Conservation (phyloP, 2,113 vertebrate species). For the Uropsilus gracilis region DNA sequence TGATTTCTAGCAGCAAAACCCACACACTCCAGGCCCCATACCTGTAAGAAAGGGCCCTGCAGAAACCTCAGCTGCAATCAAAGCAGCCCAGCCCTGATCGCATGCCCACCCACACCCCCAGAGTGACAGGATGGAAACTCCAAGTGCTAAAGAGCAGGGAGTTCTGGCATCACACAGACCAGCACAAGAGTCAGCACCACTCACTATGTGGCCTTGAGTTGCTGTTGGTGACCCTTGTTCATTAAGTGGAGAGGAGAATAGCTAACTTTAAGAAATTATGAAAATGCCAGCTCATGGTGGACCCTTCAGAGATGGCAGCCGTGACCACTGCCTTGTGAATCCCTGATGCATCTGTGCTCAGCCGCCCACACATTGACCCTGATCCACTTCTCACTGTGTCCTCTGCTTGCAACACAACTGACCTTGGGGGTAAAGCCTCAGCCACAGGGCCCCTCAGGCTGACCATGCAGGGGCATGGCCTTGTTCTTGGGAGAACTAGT, state of each 20-base stretch:
- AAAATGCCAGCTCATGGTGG: not conserved
- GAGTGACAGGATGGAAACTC: not conserved
- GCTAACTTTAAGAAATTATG: not conserved
- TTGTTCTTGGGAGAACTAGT: not conserved
- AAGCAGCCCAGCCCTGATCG: not conserved
- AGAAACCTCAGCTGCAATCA: not conserved
- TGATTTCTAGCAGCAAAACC: not conserved
- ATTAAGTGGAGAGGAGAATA: constrained; percentile 8
- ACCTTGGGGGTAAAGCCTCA: not conserved
- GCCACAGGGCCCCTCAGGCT: not conserved
- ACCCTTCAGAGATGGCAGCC: not conserved
- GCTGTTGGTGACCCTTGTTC: not conserved
- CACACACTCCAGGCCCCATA: not conserved
- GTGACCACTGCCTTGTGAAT: not conserved
- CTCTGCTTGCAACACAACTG: not conserved
- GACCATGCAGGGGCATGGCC: not conserved
- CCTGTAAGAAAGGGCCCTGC: not conserved
- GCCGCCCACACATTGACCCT: not conserved
- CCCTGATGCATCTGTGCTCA: not conserved
- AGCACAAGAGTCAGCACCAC: not conserved
- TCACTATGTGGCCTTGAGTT: not conserved
- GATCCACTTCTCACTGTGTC: not conserved
- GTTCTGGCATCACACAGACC: not conserved
- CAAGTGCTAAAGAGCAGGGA: not conserved
- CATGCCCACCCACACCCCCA: too few relatives aligned